phyloP scores from a whole-genome alignment of 2,113 vertebrate genomes.

The Pteruthius melanotis region DNA sequence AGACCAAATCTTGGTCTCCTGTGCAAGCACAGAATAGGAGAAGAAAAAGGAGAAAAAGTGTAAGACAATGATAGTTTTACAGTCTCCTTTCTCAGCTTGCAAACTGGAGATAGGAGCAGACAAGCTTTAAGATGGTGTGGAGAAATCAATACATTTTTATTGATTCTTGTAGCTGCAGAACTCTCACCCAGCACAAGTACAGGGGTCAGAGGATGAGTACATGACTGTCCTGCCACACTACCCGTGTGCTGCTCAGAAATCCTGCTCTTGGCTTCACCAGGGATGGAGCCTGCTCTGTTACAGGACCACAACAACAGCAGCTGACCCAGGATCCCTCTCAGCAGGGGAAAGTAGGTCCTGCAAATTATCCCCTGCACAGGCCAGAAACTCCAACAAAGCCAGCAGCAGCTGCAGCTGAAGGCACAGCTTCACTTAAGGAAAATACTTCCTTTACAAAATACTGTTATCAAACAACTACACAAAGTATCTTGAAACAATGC shows the following conservation, averaged over 20 bases:
- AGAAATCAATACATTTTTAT: slow-evolving; percentile 49
- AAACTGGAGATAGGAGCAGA: slow-evolving; percentile 2
- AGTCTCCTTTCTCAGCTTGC: neutral
- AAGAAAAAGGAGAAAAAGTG: neutral
- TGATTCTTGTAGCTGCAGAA: slow-evolving; percentile 38
- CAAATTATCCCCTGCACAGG: neutral
- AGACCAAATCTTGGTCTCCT: neutral
- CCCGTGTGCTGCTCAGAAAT: neutral
- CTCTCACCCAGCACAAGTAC: slow-evolving; percentile 1
- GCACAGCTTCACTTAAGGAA: neutral
- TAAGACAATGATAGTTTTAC: neutral
- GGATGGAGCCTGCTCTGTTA: neutral
- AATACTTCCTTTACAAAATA: neutral
- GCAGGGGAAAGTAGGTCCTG: neutral
- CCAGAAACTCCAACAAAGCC: neutral
- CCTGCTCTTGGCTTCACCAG: neutral
- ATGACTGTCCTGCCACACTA: neutral
- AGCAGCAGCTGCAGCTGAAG: neutral
- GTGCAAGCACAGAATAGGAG: fast-evolving
- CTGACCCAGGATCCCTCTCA: neutral
- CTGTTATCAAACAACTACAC: neutral
- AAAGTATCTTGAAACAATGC: neutral
- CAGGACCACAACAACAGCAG: neutral
- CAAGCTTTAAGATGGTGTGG: neutral
- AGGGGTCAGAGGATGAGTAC: neutral